Evolutionary conservation across 2,797 vertebrate genomes (phyloP).

Genomic region (Myoxocephalus aenaeus): DNA sequence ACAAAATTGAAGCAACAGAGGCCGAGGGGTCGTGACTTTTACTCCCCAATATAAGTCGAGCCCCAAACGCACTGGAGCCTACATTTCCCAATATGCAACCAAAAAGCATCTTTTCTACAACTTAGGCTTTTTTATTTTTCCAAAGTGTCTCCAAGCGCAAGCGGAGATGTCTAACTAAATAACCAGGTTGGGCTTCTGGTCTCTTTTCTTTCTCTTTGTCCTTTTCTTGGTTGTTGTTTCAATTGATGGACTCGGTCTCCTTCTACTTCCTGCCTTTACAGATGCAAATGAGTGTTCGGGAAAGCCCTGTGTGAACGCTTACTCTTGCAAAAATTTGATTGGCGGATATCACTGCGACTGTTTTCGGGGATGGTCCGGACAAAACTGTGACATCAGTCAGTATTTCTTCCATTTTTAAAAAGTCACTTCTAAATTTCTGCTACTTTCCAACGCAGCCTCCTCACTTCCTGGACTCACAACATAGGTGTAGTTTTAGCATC

Average conservation of each 20-base stretch:
- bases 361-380: constrained; percentile 96
- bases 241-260: constrained; percentile 53
- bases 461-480: constrained; percentile 48
- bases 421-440: constrained; percentile 46
- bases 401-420: constrained; percentile 79
- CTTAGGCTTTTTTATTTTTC: neutral
- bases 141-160: neutral
- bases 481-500: constrained; percentile 42
- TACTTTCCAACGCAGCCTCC: constrained; percentile 32
- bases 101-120: neutral
- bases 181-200: constrained; percentile 25
- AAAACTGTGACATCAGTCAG: constrained; percentile 99
- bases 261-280: constrained; percentile 83
- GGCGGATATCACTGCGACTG: constrained; percentile 99
- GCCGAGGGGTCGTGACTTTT: neutral
- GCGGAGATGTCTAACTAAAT: neutral
- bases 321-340: constrained; percentile 99
- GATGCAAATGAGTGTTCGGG: constrained; percentile 97
- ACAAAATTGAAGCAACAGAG: too few relatives aligned
- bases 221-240: constrained; percentile 23
- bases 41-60: neutral
- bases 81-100: neutral
- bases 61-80: neutral
- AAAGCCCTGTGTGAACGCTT: constrained; percentile 94
- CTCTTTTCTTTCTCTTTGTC: constrained; percentile 20